A percentile compares a stretch with the other conserved stretches of the same genome.
These are phyloP conservation scores for Eulacestoma nigropectus DNA, from an alignment of 2,113 vertebrate genomes.

Conservation along the genomic window DNA sequence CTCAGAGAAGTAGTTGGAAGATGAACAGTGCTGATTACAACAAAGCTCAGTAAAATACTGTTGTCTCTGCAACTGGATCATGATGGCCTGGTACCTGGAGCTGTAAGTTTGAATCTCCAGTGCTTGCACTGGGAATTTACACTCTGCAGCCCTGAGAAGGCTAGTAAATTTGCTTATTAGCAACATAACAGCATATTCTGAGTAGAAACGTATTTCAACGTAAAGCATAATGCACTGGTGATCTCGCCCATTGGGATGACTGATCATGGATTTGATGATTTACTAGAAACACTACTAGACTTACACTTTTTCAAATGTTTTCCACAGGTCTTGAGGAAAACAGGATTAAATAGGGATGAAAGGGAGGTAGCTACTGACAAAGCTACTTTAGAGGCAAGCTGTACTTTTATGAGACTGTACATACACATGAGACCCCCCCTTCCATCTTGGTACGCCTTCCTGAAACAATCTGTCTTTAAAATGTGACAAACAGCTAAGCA, in stretches of 20 bases:
- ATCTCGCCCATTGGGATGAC: not conserved
- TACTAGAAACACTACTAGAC: not conserved
- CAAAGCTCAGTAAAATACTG: not conserved
- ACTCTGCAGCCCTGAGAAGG: not conserved
- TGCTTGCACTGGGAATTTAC: not conserved
- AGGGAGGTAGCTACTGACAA: not conserved
- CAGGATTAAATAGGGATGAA: not conserved
- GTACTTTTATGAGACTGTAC: not conserved
- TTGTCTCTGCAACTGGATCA: rapidly evolving
- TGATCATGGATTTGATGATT: not conserved
- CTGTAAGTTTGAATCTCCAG: not conserved
- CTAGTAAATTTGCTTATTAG: not conserved
- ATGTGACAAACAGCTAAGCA: not conserved
- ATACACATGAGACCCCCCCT: rapidly evolving
- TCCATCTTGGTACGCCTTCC: not conserved
- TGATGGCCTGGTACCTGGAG: not conserved
- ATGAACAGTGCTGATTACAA: not conserved
- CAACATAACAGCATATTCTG: not conserved
- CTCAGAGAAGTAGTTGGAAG: not conserved
- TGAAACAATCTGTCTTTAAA: slow-evolving; percentile 3
- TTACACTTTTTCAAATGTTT: not conserved
- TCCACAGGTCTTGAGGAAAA: not conserved
- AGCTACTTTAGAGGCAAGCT: not conserved
- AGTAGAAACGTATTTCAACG: not conserved
- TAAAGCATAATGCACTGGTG: not conserved